phyloP scores from a whole-genome alignment of 2,888 invertebrate species.

The Galeruca laticollis region DNA sequence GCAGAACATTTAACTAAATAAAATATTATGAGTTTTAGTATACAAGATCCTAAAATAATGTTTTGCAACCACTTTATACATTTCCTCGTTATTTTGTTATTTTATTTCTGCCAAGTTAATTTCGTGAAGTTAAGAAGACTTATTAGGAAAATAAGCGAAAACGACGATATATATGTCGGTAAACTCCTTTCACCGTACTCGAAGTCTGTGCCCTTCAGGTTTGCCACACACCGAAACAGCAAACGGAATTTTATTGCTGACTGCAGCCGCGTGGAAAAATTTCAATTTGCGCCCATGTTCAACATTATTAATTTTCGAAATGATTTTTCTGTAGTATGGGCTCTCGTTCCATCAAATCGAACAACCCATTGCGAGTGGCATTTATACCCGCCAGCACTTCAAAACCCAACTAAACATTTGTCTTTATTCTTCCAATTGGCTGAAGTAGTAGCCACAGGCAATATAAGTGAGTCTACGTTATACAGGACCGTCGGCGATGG shows the following conservation, averaged over 20 bases:
- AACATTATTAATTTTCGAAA: conserved; percentile 60
- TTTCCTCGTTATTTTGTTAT: background rate
- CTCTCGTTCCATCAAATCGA: conserved; percentile 64
- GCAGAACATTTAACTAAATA: too few relatives aligned
- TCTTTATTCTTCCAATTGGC: conserved; percentile 69
- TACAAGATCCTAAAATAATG: background rate
- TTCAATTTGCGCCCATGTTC: conserved; percentile 43
- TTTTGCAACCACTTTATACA: background rate
- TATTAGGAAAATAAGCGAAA: conserved; percentile 26
- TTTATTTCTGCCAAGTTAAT: conserved; percentile 19
- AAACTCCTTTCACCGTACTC: conserved; percentile 7
- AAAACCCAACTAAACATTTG: conserved; percentile 67
- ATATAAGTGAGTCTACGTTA: conserved; percentile 36
- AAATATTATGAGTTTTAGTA: too few relatives aligned
- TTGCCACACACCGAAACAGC: conserved; percentile 22
- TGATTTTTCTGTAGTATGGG: conserved; percentile 58
- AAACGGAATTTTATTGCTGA: conserved; percentile 31
- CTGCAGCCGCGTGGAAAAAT: conserved; percentile 39
- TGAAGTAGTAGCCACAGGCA: conserved; percentile 60
- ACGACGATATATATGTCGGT: conserved; percentile 17
- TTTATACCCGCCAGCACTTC: conserved; percentile 64
- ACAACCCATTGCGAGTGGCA: conserved; percentile 66
- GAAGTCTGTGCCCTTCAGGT: conserved; percentile 2
- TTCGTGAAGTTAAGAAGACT: conserved; percentile 17
- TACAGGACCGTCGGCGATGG: background rate